These are phyloP conservation scores for Megaptera novaeangliae DNA, from an alignment of 2,113 vertebrate genomes.

Conservation along the genomic window DNA sequence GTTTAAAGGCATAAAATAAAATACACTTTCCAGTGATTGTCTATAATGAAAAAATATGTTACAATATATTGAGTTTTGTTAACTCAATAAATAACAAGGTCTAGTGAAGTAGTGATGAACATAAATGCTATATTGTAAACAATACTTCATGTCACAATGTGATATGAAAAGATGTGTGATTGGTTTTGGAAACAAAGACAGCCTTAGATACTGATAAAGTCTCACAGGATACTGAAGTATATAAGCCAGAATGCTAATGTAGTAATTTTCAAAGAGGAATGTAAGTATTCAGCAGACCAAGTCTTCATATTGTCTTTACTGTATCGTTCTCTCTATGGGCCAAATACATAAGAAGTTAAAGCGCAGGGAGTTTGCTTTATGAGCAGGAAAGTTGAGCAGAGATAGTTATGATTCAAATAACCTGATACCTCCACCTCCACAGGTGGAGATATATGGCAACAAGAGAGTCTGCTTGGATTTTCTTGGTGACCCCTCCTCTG, in stretches of 20 bases:
- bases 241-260: background rate
- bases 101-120: background rate
- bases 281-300: background rate
- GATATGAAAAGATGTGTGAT: background rate
- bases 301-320: background rate
- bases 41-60: background rate
- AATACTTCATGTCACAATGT: background rate
- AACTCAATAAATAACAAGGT: background rate
- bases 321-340: background rate
- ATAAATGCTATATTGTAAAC: background rate
- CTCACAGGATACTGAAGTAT: background rate
- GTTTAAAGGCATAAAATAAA: slow-evolving; percentile 5
- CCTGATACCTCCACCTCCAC: background rate
- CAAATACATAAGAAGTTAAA: background rate
- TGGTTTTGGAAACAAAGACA: background rate
- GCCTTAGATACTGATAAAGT: background rate
- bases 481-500: background rate
- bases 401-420: background rate
- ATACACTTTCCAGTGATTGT: background rate
- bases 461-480: background rate
- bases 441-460: background rate
- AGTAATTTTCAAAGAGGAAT: background rate
- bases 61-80: background rate
- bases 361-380: background rate
- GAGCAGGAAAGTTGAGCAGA: background rate